Base-by-base conservation (phyloP, 2,113 vertebrate genomes). In the Bufo bufo region DNA sequence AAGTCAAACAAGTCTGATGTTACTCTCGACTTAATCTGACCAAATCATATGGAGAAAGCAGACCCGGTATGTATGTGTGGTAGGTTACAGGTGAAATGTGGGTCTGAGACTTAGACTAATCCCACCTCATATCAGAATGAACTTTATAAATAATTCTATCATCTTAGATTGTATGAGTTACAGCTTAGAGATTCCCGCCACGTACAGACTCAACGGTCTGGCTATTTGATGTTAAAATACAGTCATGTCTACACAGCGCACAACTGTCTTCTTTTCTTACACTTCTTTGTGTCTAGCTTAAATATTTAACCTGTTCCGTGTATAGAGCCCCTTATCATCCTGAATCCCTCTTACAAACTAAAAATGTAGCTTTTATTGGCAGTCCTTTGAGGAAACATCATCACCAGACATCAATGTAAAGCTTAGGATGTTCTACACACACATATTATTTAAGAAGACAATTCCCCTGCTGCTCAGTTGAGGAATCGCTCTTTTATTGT, bases 81-180 rank as follows among this genome's bases (percentile, higher is more conserved):
- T n/a, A 33, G 75, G 74, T 65, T 66, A 78, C 45, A 79, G 85
- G 75, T 79, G 85, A 54, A 80, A 80, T 54, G 58, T 79, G 77
- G 43, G 58, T 49, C 59, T 77, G 71, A 78, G 43, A 78, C 75
- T 23, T 20, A n/a, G 75, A 86, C 47, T 69, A 56, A 79, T 69
- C 59, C 61, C 45, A 19, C n/a, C 83, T 58, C 83, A 16, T 54
- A 69, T 80, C 77, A 80, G 52, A 69, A 80, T 69, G 85, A 80
- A 79, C 75, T 66, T 66, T 87, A 79, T 80, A 54, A 87, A 80
- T 87, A 80, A 87, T 87, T 69, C 85, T 54, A 50, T 65, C 85
- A 33, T 86, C 85, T 52, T 47, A 47, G 43, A 10, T 66, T 86
- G 65, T 61, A 77, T 86, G 61, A 65, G 65, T 13, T 63, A 23